A percentile compares a stretch with the other conserved stretches of the same genome.
phyloP scores from a whole-genome alignment of 1,140 invertebrate genomes.

The Procambarus virginalis region DNA sequence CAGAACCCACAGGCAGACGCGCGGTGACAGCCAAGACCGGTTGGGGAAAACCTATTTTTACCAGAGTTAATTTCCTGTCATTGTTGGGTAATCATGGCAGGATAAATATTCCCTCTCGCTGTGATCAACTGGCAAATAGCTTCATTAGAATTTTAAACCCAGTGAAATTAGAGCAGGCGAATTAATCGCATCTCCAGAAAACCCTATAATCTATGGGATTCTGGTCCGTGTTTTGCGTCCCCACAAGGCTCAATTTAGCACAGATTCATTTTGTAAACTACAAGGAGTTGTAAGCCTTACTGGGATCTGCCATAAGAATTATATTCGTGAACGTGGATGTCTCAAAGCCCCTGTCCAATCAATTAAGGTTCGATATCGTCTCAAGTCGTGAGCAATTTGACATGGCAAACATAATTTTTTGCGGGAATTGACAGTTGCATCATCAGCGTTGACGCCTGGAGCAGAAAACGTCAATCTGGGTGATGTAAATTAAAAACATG shows the following conservation, averaged over 20 bases:
- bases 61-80: constrained; percentile 41
- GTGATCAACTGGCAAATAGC: constrained; percentile 55
- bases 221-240: constrained; percentile 1
- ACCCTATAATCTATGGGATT: neutral
- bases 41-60: constrained; percentile 35
- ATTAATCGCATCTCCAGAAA: constrained; percentile 54
- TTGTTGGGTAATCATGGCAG: constrained; percentile 61
- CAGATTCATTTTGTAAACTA: neutral
- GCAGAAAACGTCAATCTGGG: constrained; percentile 48
- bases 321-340: constrained; percentile 6
- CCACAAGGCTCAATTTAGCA: constrained; percentile 11
- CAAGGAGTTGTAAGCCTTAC: constrained; percentile 12
- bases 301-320: neutral
- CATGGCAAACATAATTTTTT: constrained; percentile 66
- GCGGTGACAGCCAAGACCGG: neutral
- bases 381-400: constrained; percentile 67
- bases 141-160: constrained; percentile 68
- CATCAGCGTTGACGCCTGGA: constrained; percentile 60
- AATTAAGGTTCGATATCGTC: constrained; percentile 67
- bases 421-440: constrained; percentile 63
- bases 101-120: constrained; percentile 51
- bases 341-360: constrained; percentile 62
- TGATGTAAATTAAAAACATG: constrained; percentile 65
- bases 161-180: constrained; percentile 62
- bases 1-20: too few relatives aligned